These are phyloP conservation scores for Oscheius sp. DNA, from an alignment of 2,888 invertebrate species.

Conservation along the genomic window DNA sequence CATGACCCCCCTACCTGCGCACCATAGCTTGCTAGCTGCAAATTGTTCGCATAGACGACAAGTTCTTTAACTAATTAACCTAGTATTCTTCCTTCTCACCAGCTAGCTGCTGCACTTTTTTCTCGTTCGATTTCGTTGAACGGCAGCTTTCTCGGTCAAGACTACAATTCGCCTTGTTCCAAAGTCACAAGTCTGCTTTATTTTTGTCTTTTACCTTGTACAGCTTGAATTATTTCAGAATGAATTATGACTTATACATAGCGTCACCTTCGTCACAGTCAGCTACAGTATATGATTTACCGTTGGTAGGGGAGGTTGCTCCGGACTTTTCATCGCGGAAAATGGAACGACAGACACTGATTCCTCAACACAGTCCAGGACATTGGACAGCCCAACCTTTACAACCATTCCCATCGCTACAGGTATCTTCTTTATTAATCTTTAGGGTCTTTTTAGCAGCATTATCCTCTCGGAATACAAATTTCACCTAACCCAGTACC, in stretches of 20 bases:
- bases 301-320: conserved; percentile 24
- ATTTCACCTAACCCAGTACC: conserved; percentile 7
- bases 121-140: background rate
- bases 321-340: conserved; percentile 15
- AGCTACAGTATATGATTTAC: conserved; percentile 19
- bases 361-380: conserved; percentile 15
- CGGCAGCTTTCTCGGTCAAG: background rate
- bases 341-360: conserved; percentile 5
- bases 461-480: conserved; percentile 16
- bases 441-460: background rate
- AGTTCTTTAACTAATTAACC: conserved; percentile 10
- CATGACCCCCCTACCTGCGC: conserved; percentile 28
- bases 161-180: background rate
- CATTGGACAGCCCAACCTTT: conserved; percentile 9
- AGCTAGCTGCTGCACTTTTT: background rate
- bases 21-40: conserved; percentile 8
- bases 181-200: background rate
- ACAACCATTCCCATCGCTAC: conserved; percentile 7
- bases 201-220: background rate
- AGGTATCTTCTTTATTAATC: background rate
- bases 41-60: conserved; percentile 18
- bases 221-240: background rate
- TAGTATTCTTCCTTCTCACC: background rate
- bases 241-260: conserved; percentile 22
- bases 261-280: conserved; percentile 27